phyloP scores from a whole-genome alignment of 2,888 invertebrate genomes.

The Dromius quadrimaculatus region DNA sequence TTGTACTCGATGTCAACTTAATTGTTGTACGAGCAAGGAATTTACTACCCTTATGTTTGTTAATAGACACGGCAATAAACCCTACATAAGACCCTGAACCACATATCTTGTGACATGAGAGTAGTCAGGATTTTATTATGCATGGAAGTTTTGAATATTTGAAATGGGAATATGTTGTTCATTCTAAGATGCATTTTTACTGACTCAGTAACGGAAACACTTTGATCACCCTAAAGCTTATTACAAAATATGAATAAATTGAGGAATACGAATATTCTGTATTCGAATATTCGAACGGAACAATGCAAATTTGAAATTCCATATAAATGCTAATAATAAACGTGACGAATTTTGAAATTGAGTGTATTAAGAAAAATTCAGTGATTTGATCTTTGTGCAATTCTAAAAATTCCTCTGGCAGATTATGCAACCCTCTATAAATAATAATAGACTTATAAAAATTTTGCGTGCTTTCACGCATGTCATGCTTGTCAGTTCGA shows the following conservation, averaged over 20 bases:
- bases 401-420: no score
- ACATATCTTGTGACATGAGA: no score
- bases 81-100: no score
- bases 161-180: no score
- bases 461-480: not conserved
- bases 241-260: slow-evolving; percentile 28
- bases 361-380: slow-evolving; percentile 11
- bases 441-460: no score
- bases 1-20: slow-evolving; percentile 22
- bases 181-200: no score
- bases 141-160: no score
- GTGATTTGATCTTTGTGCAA: slow-evolving; percentile 14
- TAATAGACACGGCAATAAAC: not conserved
- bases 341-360: slow-evolving; percentile 25
- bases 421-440: no score
- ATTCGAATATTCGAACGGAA: slow-evolving; percentile 9
- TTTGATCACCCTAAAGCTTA: no score
- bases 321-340: slow-evolving; percentile 41
- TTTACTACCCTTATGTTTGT: not conserved
- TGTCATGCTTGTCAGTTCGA: not conserved
- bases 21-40: slow-evolving; percentile 8
- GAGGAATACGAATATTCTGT: not conserved
- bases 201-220: no score
- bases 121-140: no score
- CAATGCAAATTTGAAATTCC: slow-evolving; percentile 38